A percentile compares a stretch with the other conserved stretches of the same genome.
These are phyloP conservation scores for Pseudochromis fuscus DNA, from an alignment of 2,797 vertebrate genomes.

Conservation along the genomic window DNA sequence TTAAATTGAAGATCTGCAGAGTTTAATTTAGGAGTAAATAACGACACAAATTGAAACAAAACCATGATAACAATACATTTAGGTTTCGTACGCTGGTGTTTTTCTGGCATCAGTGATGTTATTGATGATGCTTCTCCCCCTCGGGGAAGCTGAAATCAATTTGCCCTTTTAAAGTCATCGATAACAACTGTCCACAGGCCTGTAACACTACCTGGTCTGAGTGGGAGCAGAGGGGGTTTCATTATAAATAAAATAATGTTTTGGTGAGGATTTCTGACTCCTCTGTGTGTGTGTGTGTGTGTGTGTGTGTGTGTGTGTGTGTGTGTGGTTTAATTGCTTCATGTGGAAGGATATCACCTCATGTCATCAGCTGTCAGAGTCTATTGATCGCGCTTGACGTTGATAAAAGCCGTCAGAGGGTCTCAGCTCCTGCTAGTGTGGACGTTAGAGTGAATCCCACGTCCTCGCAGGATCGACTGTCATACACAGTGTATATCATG, in stretches of 20 bases:
- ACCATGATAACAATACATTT: constrained; percentile 19
- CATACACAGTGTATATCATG: constrained; percentile 3
- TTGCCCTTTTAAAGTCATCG: constrained; percentile 57
- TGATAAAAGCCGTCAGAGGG: constrained; percentile 17
- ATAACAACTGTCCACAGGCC: constrained; percentile 29
- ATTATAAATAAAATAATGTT: constrained; percentile 18
- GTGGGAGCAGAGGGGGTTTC: background rate
- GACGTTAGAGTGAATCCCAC: constrained; percentile 17
- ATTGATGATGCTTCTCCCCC: constrained; percentile 8
- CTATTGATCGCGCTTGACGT: constrained; percentile 13
- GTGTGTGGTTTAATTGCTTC: constrained; percentile 23
- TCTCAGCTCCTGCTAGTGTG: constrained; percentile 6
- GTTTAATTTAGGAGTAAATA: background rate
- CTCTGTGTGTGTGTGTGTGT: background rate
- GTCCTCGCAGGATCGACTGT: constrained; percentile 34
- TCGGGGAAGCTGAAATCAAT: constrained; percentile 50
- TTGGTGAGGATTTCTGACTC: background rate
- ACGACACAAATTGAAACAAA: background rate
- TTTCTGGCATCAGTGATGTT: constrained; percentile 15
- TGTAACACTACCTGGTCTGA: constrained; percentile 9
- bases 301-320: background rate
- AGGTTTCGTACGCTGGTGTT: too few relatives aligned
- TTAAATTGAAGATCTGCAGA: background rate
- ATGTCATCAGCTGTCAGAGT: constrained; percentile 19
- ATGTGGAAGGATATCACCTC: constrained; percentile 22